Conservation (phyloP, 2,113 vertebrate species). For the Onychostruthus taczanowskii region DNA sequence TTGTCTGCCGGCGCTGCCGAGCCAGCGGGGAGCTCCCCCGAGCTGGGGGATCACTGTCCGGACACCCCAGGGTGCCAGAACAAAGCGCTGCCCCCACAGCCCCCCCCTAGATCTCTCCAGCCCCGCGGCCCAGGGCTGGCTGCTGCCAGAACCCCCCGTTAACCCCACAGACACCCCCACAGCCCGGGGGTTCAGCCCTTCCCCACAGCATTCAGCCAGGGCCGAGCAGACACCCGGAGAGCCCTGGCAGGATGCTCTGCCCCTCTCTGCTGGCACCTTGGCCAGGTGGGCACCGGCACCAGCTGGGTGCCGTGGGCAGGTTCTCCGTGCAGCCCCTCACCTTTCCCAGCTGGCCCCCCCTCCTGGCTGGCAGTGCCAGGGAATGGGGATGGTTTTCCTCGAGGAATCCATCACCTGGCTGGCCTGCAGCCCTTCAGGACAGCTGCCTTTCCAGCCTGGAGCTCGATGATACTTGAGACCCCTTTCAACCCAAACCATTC, state of each 20-base stretch:
- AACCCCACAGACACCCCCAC: not conserved
- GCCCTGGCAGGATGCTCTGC: not conserved
- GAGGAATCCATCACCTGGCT: rapidly evolving
- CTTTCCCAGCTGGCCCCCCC: not conserved
- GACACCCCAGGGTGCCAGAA: not conserved
- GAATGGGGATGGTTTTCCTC: not conserved
- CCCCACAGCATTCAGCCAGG: rapidly evolving
- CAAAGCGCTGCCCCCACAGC: too few species aligned
- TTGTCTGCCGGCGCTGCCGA: not conserved
- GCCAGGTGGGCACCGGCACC: not conserved
- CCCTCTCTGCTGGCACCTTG: rapidly evolving
- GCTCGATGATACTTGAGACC: rapidly evolving
- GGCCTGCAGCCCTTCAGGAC: rapidly evolving
- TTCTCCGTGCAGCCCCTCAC: rapidly evolving
- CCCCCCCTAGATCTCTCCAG: not conserved
- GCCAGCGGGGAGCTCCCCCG: rapidly evolving
- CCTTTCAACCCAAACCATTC: not conserved
- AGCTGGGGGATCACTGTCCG: rapidly evolving
- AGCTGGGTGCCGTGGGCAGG: rapidly evolving
- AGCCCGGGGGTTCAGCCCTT: not conserved
- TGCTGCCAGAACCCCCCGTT: not conserved
- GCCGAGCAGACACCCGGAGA: rapidly evolving
- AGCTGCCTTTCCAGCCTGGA: not conserved
- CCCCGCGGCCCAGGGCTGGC: not conserved
- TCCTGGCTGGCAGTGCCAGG: not conserved